Percentiles rank a stretch among this genome's conserved stretches.
Evolutionary conservation across 2,113 vertebrate genomes (phyloP).

Genomic region (Epinephelus moara): DNA sequence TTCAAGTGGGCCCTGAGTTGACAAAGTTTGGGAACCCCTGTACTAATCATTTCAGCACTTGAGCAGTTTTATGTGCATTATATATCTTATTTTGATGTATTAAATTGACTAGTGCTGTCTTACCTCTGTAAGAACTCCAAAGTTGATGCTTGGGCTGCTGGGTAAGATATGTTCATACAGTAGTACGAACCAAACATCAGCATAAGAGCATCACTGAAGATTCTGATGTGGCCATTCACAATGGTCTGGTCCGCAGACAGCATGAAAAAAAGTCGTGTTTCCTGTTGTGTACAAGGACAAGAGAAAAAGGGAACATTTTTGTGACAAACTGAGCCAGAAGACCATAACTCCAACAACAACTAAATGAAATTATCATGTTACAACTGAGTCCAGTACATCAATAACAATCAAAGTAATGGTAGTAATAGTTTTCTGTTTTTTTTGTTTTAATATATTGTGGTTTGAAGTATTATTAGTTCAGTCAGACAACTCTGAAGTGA

Average conservation of each 20-base stretch:
- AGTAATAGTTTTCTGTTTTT: too few relatives aligned
- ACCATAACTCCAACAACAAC: too few relatives aligned
- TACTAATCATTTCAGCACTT: too few relatives aligned
- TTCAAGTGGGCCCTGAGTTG: too few relatives aligned
- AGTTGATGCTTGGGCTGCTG: slow-evolving; percentile 1
- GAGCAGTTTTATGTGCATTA: too few relatives aligned
- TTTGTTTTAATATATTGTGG: too few relatives aligned
- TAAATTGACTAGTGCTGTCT: neutral
- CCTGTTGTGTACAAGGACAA: neutral
- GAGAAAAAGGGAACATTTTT: neutral
- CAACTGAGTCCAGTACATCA: too few relatives aligned
- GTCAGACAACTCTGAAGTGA: too few relatives aligned
- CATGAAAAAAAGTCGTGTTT: neutral
- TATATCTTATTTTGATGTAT: neutral
- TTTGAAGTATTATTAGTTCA: too few relatives aligned
- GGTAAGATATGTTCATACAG: neutral
- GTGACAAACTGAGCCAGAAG: neutral
- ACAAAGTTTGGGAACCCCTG: too few relatives aligned
- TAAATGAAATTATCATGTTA: too few relatives aligned
- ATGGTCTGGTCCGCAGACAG: neutral
- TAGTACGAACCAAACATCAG: neutral
- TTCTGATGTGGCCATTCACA: neutral
- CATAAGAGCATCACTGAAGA: neutral
- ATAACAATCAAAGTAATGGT: too few relatives aligned
- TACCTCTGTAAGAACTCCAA: slow-evolving; percentile 4